Base-by-base conservation (phyloP, 2,888 invertebrate genomes). In the Mactromeris polynyma region DNA sequence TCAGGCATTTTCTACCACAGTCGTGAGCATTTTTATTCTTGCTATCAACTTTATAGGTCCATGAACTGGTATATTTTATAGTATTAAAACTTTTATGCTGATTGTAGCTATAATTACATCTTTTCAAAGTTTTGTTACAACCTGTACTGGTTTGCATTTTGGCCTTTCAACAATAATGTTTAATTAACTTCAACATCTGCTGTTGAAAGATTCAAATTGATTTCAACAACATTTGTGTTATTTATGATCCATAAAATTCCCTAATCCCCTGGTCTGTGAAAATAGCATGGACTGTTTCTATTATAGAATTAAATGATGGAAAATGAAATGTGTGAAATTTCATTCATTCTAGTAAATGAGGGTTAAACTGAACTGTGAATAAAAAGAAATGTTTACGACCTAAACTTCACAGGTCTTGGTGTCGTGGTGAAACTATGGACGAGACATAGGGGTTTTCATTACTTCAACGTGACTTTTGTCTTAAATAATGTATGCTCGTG, bases 241-340 rank as follows among this genome's bases (percentile, higher is more conserved):
- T 81, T 81, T 86, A 86, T 51, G 42, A 86, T 21, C 86, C 31
- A 73, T 81, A 64, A 42, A 79, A 26, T 83, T 58, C 38, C 38
- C n/a, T 78, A 87, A 87, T 83, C 87, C 58, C 40, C 33, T 26
- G 17, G 58, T 38, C 36, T 26, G 33, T 42, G 79, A n/a, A 83
- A 83, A 33, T 26, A 86, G 38, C 90, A 90, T 86, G 90, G 86
- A 86, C 84, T 73, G 87, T 85, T 83, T 38, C 85, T 73, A 87
- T 87, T 90, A 78, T 82, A 36, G 36, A 73, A 73, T 73, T 73
- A 73, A 73, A 73, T 33, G 73, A 73, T 36, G 31, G 73, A 73
- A 73, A 73, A 73, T 73, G 73, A 73, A 73, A 73, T 73, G 73
- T 73, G 73, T 73, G 73, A 73, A 73, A 73, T 73, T 73, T 73